These are phyloP conservation scores for Archilochus colubris DNA, from an alignment of 2,113 vertebrate species.

Conservation along the genomic window DNA sequence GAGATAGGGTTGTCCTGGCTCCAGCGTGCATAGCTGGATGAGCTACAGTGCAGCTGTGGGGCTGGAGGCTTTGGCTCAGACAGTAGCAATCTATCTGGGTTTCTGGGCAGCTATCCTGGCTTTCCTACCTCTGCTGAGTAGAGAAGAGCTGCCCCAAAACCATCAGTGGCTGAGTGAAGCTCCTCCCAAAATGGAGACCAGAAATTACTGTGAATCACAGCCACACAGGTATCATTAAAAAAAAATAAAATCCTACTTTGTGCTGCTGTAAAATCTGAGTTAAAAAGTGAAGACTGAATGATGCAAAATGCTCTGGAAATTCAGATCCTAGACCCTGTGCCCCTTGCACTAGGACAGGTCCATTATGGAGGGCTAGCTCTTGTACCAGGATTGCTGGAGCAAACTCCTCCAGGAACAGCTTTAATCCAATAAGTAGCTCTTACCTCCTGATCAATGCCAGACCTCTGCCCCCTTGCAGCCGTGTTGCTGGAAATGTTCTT, in stretches of 20 bases:
- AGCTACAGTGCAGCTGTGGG: rapidly evolving
- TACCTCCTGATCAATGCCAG: neutral
- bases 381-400: rapidly evolving
- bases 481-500: neutral
- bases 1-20: neutral
- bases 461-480: neutral
- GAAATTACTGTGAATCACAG: neutral
- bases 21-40: rapidly evolving
- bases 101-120: neutral
- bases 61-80: neutral
- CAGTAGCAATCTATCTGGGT: neutral
- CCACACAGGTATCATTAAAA: neutral
- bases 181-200: neutral
- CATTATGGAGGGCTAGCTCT: neutral
- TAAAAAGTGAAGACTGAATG: neutral
- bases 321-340: neutral
- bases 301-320: neutral
- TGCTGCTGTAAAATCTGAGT: neutral
- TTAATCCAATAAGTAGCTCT: neutral
- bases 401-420: neutral
- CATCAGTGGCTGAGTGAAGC: neutral
- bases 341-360: rapidly evolving
- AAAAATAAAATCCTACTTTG: neutral
- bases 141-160: neutral
- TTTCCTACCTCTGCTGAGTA: neutral